Percentiles rank a stretch among this genome's conserved stretches.
phyloP scores from a whole-genome alignment of 2,888 invertebrate species.

The Esperia sulphurella region DNA sequence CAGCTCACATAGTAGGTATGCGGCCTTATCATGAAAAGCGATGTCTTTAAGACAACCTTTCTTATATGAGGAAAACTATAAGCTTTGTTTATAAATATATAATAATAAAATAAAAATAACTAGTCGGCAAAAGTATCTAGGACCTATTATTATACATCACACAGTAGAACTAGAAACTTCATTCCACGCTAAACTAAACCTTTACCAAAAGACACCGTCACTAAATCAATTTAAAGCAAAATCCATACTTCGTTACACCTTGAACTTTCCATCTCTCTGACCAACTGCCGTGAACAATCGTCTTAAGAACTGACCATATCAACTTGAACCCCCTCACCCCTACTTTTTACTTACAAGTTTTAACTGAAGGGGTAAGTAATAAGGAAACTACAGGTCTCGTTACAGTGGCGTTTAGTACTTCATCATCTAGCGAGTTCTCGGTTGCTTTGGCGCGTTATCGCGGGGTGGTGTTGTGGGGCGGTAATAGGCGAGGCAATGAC shows the following conservation, averaged over 20 bases:
- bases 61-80: too few species aligned
- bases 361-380: background rate
- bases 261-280: constrained; percentile 5
- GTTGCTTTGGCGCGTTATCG: constrained; percentile 2
- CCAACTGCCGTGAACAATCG: constrained; percentile 6
- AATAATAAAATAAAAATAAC: too few species aligned
- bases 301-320: background rate
- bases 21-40: too few species aligned
- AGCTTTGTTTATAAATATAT: too few species aligned
- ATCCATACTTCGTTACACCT: constrained; percentile 7
- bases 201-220: background rate
- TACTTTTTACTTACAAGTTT: background rate
- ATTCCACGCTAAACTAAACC: background rate
- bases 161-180: background rate
- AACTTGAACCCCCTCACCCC: background rate
- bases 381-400: background rate
- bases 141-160: background rate
- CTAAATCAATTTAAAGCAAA: constrained; percentile 1
- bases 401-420: background rate
- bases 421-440: constrained; percentile 5
- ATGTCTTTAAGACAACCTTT: too few species aligned
- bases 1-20: too few species aligned
- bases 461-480: constrained; percentile 2
- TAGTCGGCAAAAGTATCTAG: too few species aligned
- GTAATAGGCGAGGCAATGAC: constrained; percentile 8